Evolutionary conservation across 2,888 invertebrate species (phyloP).

Genomic region (Amiota minor): DNA sequence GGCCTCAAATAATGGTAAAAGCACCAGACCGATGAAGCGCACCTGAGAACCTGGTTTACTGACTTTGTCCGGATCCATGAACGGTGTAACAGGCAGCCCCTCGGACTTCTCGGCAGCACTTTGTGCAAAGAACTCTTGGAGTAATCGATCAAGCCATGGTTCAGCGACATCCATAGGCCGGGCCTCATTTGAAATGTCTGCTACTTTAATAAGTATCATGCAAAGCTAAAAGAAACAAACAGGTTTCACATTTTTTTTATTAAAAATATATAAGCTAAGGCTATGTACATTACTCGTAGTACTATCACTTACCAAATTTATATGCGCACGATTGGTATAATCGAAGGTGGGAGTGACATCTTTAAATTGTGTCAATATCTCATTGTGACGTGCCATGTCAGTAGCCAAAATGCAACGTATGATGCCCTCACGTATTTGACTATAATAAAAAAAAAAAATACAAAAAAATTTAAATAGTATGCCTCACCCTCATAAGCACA

Average conservation of each 20-base stretch:
- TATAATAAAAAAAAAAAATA: slow-evolving; percentile 56
- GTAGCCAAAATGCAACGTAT: slow-evolving; percentile 85
- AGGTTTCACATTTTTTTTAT: not conserved
- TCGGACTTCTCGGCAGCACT: slow-evolving; percentile 87
- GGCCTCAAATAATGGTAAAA: slow-evolving; percentile 86
- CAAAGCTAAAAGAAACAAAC: slow-evolving; percentile 76
- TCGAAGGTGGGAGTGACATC: slow-evolving; percentile 80
- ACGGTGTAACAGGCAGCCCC: slow-evolving; percentile 87
- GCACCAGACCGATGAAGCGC: slow-evolving; percentile 86
- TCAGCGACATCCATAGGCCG: slow-evolving; percentile 88
- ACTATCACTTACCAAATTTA: slow-evolving; percentile 78
- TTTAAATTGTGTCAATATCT: slow-evolving; percentile 82
- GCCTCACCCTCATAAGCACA: no score
- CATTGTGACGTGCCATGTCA: slow-evolving; percentile 86
- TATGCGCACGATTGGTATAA: slow-evolving; percentile 80
- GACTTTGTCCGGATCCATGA: slow-evolving; percentile 90
- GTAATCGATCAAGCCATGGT: slow-evolving; percentile 84
- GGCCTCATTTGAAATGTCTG: slow-evolving; percentile 88
- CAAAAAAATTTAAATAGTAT: no score
- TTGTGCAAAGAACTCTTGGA: slow-evolving; percentile 83
- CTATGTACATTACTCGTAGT: not conserved
- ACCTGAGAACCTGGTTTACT: slow-evolving; percentile 88
- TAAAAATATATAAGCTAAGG: not conserved
- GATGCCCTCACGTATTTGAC: slow-evolving; percentile 83
- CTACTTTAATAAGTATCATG: slow-evolving; percentile 88